phyloP scores from a whole-genome alignment of 2,888 invertebrate genomes.

The Ypsolopha scabrella region DNA sequence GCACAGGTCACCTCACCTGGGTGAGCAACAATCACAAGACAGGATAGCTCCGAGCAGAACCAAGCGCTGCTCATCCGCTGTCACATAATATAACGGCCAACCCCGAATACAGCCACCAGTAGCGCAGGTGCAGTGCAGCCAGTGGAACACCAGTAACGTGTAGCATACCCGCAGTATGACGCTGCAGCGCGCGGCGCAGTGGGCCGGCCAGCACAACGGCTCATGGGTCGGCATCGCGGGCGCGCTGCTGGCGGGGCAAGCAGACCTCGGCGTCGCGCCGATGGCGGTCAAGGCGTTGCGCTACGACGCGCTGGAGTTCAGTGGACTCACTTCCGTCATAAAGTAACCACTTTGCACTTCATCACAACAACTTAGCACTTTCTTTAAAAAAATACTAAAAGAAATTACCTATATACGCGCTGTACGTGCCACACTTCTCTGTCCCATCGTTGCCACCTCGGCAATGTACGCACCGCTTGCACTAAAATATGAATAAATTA shows the following conservation, averaged over 20 bases:
- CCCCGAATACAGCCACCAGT: not conserved
- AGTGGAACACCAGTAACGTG: not conserved
- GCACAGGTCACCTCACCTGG: too few relatives aligned
- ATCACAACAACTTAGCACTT: not conserved
- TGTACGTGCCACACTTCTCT: too few relatives aligned
- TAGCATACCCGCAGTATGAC: not conserved
- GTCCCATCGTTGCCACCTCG: too few relatives aligned
- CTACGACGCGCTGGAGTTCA: not conserved
- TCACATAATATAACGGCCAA: not conserved
- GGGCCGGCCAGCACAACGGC: constrained; percentile 1
- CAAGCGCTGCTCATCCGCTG: too few relatives aligned
- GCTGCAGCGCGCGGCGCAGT: not conserved
- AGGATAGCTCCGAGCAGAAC: too few relatives aligned
- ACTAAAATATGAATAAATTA: too few relatives aligned
- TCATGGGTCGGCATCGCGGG: not conserved
- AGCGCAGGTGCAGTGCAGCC: not conserved
- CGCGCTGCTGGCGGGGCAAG: not conserved
- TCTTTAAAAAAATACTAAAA: too few relatives aligned
- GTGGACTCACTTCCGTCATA: not conserved
- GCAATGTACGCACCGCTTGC: too few relatives aligned
- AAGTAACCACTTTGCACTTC: not conserved
- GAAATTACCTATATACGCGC: too few relatives aligned
- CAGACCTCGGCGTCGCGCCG: not conserved
- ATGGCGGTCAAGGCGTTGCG: not conserved
- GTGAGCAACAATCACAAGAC: too few relatives aligned